phyloP scores from a whole-genome alignment of 2,797 vertebrate species.

The Eremophila alpestris region DNA sequence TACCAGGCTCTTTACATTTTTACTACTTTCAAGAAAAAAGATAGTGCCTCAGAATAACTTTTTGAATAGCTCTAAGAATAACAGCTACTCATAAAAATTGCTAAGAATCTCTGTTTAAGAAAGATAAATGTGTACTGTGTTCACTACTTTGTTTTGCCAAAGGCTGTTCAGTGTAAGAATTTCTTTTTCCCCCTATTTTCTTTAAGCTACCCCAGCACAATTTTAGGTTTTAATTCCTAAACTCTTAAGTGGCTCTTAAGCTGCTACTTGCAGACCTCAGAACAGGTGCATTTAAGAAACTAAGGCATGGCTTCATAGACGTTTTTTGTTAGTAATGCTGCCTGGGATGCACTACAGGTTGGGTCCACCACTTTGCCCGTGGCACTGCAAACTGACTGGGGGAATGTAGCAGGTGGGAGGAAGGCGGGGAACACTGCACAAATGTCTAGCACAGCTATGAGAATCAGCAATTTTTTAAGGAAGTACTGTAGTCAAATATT shows the following conservation, averaged over 20 bases:
- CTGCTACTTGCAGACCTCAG: background rate
- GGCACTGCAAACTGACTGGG: background rate
- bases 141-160: background rate
- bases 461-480: background rate
- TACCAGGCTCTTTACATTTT: background rate
- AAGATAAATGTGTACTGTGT: background rate
- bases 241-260: background rate
- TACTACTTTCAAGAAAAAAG: background rate
- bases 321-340: background rate
- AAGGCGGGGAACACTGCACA: background rate
- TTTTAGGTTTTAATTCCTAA: background rate
- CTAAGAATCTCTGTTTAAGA: background rate
- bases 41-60: background rate
- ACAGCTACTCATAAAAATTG: background rate
- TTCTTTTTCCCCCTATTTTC: background rate
- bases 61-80: background rate
- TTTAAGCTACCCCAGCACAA: background rate
- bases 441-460: background rate
- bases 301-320: background rate
- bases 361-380: background rate
- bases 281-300: background rate
- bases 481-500: background rate
- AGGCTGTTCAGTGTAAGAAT: background rate
- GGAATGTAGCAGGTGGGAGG: background rate
- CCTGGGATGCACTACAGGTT: rapidly evolving